Conservation (phyloP, 1,140 invertebrate species). For the Drosophila neocordata region DNA sequence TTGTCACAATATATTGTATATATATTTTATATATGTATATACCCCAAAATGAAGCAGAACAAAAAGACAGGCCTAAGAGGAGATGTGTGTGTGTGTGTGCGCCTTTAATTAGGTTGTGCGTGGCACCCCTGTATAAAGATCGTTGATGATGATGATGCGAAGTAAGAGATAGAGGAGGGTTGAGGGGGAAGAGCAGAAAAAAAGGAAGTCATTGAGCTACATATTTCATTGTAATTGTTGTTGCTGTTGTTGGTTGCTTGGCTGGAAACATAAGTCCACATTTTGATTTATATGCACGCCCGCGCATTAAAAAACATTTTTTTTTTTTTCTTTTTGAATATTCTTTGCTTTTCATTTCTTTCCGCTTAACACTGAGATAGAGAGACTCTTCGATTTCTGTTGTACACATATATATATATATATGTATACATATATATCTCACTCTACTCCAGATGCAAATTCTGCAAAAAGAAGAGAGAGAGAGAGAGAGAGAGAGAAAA, state of each 20-base stretch:
- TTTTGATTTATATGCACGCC: constrained; percentile 81
- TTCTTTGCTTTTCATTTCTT: constrained; percentile 25
- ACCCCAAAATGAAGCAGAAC: background rate
- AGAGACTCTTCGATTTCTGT: constrained; percentile 27
- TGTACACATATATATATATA: background rate
- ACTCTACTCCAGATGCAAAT: constrained; percentile 57
- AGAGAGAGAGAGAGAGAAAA: constrained; percentile 15
- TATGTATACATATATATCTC: constrained; percentile 11
- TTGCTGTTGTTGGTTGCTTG: constrained; percentile 4
- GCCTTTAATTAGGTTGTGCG: constrained; percentile 36
- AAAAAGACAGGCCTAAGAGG: constrained; percentile 10
- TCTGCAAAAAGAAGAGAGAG: background rate
- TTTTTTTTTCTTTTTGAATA: constrained; percentile 7
- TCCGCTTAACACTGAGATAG: constrained; percentile 10
- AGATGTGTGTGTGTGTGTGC: background rate
- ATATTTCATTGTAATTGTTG: constrained; percentile 56
- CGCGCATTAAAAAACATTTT: constrained; percentile 53
- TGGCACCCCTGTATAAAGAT: constrained; percentile 23
- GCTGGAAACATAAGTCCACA: constrained; percentile 66
- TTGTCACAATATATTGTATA: constrained; percentile 29
- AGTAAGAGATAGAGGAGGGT: background rate
- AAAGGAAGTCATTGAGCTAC: constrained; percentile 55
- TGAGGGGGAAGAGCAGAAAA: constrained; percentile 3
- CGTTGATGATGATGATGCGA: background rate
- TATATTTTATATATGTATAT: background rate